Evolutionary conservation across 2,113 vertebrate species (phyloP), one percentile per base, ranked within the genome.

Genomic region (Carassius gibelio): DNA sequence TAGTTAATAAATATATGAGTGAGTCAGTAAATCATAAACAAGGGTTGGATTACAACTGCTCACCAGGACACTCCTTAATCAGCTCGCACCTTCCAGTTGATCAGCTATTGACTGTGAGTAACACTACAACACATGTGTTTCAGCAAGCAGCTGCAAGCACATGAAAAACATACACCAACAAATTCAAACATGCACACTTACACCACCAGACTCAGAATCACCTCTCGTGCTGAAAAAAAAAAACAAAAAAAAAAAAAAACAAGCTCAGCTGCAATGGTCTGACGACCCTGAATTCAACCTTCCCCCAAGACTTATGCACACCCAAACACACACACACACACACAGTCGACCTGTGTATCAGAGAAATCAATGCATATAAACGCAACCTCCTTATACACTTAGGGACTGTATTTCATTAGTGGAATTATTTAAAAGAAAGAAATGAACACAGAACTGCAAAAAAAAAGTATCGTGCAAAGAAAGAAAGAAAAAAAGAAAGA

Each of bases 1-100:
- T 48, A 80, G 90, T 91, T 89, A 91, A 91, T 90, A 88, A 89
- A 87, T 89, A 89, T 30, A 84, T 90, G 91, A 92, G 89, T 87
- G 90, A 93, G 75, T 83, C 83, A 59, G 72, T 87, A 34, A 69
- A 84, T 62, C 34, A 66, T 64, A 15, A 52, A 75, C 75, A 42
- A 84, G 85, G 61, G 68, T 52, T 66, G 71, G 19, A 76, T 75
- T 69, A 83, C 81, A 87, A 74, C 66, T 26, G 62, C 84, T 62
- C 23, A 82, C 45, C 71, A 84, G 48, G 78, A 7, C 82, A 75
- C 86, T 55, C 48, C 36, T 64, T 59, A 86, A 30, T 81, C 82
- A 86, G 38, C 38, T 81, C 92, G 83, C 81, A 79, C 77, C 84
- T 81, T 81, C 64, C 80, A 88, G 61, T 62, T 85, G 84, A 79